Percentiles rank a stretch among this genome's conserved stretches.
These are phyloP conservation scores for Columba janthina DNA, from an alignment of 2,113 vertebrate species.

Conservation along the genomic window DNA sequence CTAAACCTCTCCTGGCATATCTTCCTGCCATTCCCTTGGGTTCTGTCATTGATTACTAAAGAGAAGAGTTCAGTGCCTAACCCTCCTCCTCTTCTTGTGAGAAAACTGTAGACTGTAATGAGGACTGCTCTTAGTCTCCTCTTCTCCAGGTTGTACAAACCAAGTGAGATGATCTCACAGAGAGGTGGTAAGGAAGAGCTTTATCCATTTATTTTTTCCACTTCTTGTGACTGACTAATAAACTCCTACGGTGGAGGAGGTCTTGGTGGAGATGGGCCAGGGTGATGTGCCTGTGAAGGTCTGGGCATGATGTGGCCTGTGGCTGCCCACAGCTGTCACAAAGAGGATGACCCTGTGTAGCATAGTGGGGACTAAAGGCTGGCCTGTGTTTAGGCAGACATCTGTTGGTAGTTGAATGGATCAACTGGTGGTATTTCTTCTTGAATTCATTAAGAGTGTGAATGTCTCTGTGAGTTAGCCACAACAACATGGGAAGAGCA, in stretches of 20 bases:
- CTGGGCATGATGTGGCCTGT: rapidly evolving
- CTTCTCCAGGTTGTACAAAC: too few species aligned
- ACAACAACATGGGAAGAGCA: not conserved
- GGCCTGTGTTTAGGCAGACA: not conserved
- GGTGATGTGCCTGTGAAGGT: rapidly evolving
- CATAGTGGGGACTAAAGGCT: too few species aligned
- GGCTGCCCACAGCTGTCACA: not conserved
- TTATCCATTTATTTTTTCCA: not conserved
- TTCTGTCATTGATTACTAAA: too few species aligned
- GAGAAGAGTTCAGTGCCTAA: too few species aligned
- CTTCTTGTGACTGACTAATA: not conserved
- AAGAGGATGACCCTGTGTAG: not conserved
- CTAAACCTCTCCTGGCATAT: too few species aligned
- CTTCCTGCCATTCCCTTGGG: too few species aligned
- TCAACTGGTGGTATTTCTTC: not conserved
- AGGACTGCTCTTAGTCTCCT: too few species aligned
- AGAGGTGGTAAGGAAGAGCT: not conserved
- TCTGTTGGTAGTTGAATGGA: not conserved
- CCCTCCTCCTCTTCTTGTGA: too few species aligned
- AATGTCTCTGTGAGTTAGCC: not conserved
- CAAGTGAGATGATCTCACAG: not conserved
- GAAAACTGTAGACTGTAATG: too few species aligned
- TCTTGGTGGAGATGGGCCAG: not conserved
- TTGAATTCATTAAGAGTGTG: not conserved
- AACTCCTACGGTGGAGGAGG: not conserved